Percentiles rank a stretch among this genome's conserved stretches.
phyloP scores from a whole-genome alignment of 2,797 vertebrate genomes.

The Anableps anableps region DNA sequence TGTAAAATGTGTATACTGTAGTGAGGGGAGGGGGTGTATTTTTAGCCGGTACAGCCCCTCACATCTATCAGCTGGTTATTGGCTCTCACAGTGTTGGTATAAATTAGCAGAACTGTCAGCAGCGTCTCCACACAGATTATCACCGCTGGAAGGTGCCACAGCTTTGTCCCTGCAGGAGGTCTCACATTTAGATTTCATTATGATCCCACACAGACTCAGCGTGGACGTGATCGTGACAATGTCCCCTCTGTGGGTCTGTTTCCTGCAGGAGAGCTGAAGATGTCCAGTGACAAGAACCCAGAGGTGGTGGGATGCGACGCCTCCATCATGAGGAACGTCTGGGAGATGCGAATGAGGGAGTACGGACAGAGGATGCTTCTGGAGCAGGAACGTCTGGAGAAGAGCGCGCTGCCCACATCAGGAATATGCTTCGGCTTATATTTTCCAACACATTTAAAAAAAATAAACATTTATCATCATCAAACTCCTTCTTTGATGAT shows the following conservation, averaged over 20 bases:
- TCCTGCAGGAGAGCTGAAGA: conserved; percentile 41
- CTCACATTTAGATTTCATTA: neutral
- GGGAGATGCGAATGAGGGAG: conserved; percentile 69
- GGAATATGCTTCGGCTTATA: neutral
- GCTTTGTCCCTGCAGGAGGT: neutral
- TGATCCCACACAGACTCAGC: neutral
- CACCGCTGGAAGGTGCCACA: conserved; percentile 28
- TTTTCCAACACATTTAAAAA: neutral
- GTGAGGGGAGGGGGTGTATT: conserved; percentile 33
- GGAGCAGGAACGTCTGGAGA: conserved; percentile 53
- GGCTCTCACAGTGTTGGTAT: conserved; percentile 17
- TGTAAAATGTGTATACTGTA: neutral
- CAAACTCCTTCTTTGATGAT: neutral
- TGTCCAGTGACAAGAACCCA: conserved; percentile 56
- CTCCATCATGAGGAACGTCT: conserved; percentile 76
- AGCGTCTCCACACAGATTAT: conserved; percentile 8
- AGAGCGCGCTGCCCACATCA: conserved; percentile 65
- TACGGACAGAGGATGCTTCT: conserved; percentile 36
- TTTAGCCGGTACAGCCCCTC: conserved; percentile 43
- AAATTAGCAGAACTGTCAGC: conserved; percentile 34
- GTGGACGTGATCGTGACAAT: neutral
- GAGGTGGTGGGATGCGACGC: conserved; percentile 64
- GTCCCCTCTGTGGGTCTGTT: neutral
- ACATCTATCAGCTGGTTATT: conserved; percentile 24
- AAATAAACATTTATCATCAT: neutral